These are phyloP conservation scores for Apodemia duryi DNA, from an alignment of 2,888 invertebrate genomes.

Conservation along the genomic window DNA sequence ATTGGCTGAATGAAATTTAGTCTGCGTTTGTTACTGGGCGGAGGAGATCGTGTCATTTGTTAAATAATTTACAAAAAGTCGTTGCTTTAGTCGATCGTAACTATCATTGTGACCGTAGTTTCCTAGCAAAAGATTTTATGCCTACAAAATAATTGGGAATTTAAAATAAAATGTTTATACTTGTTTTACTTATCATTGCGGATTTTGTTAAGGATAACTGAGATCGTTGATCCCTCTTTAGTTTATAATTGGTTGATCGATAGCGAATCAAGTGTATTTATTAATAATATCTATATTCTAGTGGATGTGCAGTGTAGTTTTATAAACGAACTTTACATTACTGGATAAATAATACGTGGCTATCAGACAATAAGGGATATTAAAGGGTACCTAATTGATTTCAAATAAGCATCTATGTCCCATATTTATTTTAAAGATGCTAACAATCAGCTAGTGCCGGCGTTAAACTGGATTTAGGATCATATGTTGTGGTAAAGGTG, in stretches of 20 bases:
- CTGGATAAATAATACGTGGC: neutral
- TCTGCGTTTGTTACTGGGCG: slow-evolving; percentile 4
- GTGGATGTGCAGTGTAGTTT: slow-evolving; percentile 15
- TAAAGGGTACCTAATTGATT: neutral
- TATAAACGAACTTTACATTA: neutral
- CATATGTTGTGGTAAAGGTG: slow-evolving; percentile 11
- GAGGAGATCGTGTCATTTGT: neutral
- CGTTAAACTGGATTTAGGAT: slow-evolving; percentile 28
- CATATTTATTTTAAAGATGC: neutral
- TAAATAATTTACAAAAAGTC: slow-evolving; percentile 8
- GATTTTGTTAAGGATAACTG: slow-evolving; percentile 50
- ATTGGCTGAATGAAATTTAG: slow-evolving; percentile 11
- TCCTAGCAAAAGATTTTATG: neutral
- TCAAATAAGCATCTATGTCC: neutral
- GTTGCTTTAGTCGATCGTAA: slow-evolving; percentile 8
- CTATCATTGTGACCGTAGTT: neutral
- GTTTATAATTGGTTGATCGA: slow-evolving; percentile 58
- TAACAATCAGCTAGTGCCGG: slow-evolving; percentile 24
- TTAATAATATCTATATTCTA: slow-evolving; percentile 19
- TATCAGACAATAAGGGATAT: neutral
- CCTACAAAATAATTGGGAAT: neutral
- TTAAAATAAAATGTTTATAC: slow-evolving; percentile 19
- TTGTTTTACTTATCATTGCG: slow-evolving; percentile 40
- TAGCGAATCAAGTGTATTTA: slow-evolving; percentile 48
- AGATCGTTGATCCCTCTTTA: slow-evolving; percentile 70